Evolutionary conservation across 1,140 invertebrate species (phyloP).

Genomic region (Drosophila sp.): DNA sequence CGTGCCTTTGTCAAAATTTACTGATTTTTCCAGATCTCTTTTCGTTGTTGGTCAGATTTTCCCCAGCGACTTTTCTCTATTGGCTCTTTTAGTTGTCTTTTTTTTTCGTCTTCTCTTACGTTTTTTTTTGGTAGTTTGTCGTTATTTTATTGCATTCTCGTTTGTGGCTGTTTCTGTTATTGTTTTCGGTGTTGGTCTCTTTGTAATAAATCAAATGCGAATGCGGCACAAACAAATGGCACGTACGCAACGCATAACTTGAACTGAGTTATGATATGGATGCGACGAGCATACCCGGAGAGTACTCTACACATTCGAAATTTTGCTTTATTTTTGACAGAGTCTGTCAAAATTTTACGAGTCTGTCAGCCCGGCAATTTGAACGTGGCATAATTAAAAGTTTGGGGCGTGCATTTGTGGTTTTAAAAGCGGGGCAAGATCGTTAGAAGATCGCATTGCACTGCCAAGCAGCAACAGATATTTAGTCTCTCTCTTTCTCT

Average conservation of each 20-base stretch:
- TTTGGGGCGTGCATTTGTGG: slow-evolving; percentile 34
- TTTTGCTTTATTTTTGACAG: slow-evolving; percentile 62
- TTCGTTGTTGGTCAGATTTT: slow-evolving; percentile 30
- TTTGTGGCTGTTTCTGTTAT: slow-evolving; percentile 6
- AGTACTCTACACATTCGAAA: slow-evolving; percentile 15
- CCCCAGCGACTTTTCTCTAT: slow-evolving; percentile 12
- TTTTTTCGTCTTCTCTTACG: no score
- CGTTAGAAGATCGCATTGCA: slow-evolving; percentile 45
- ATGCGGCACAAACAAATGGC: slow-evolving; percentile 60
- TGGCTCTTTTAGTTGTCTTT: no score
- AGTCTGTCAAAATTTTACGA: slow-evolving; percentile 76
- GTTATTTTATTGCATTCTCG: slow-evolving; percentile 5
- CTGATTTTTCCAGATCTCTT: slow-evolving; percentile 42
- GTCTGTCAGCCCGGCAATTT: slow-evolving; percentile 39
- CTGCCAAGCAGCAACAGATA: slow-evolving; percentile 18
- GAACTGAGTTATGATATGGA: slow-evolving; percentile 73
- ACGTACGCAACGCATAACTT: slow-evolving; percentile 78
- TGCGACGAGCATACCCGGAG: slow-evolving; percentile 35
- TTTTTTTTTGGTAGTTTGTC: no score
- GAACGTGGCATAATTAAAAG: slow-evolving; percentile 67
- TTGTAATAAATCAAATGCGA: slow-evolving; percentile 74
- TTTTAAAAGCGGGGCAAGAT: slow-evolving; percentile 37
- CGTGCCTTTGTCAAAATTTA: slow-evolving; percentile 58
- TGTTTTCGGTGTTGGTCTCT: slow-evolving; percentile 39
- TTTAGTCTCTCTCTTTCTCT: not conserved